Conservation (phyloP, 2,113 vertebrate species). For the Alectura lathami region DNA sequence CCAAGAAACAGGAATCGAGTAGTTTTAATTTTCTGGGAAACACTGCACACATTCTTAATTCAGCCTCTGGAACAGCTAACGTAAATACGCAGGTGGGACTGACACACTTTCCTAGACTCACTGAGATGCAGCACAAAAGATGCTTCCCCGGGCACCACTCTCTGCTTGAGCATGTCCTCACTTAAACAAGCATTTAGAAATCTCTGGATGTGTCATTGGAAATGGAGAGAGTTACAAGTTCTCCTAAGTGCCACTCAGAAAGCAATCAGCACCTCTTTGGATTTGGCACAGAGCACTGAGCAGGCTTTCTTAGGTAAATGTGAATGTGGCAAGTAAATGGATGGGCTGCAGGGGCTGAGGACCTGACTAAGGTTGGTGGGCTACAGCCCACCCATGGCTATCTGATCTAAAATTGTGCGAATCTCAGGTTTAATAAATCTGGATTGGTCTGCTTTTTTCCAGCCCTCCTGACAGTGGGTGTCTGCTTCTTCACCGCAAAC, state of each 20-base stretch:
- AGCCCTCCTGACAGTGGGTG: background rate
- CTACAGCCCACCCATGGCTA: background rate
- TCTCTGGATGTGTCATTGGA: background rate
- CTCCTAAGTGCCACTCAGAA: background rate
- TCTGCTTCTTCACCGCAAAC: background rate
- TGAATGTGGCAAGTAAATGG: background rate
- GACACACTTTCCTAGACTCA: background rate
- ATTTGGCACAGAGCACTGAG: background rate
- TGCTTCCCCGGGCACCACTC: background rate
- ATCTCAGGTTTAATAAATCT: background rate
- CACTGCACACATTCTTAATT: background rate
- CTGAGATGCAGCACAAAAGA: background rate
- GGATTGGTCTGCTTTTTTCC: background rate
- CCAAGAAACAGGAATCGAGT: background rate
- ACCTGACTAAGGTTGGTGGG: background rate
- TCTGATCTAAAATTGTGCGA: fast-evolving
- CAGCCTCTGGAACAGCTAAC: background rate
- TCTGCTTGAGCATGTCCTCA: background rate
- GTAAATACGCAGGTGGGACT: background rate
- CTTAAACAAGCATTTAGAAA: background rate
- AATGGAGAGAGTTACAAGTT: background rate
- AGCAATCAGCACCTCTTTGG: background rate
- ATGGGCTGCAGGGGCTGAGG: background rate
- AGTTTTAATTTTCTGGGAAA: background rate
- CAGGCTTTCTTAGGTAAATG: background rate